A percentile compares a stretch with the other conserved stretches of the same genome.
Conservation (phyloP, 2,797 vertebrate genomes). For the Bovichtus variegatus region DNA sequence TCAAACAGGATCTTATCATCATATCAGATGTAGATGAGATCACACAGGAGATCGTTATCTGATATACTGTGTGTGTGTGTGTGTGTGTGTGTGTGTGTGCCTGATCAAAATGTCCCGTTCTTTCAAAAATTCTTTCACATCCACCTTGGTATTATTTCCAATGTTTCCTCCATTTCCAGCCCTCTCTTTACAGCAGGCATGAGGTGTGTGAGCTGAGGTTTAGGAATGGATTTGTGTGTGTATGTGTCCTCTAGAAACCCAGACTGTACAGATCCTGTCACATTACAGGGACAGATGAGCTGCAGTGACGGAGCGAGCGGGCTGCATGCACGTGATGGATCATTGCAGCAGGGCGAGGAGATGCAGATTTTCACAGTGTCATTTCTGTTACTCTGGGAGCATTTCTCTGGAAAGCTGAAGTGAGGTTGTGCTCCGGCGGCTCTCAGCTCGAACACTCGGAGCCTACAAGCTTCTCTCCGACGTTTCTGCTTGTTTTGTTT, state of each 20-base stretch:
- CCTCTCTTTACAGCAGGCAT: not conserved
- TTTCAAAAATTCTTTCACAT: constrained; percentile 14
- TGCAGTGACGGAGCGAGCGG: constrained; percentile 35
- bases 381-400: constrained; percentile 50
- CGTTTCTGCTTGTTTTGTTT: not conserved
- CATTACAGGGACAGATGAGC: constrained; percentile 64
- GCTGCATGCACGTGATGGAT: constrained; percentile 59
- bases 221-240: not conserved
- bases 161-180: constrained; percentile 11
- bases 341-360: constrained; percentile 55
- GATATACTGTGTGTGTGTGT: not conserved
- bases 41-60: constrained; percentile 13
- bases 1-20: constrained; percentile 20
- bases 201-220: not conserved
- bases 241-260: constrained; percentile 24
- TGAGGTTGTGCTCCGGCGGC: constrained; percentile 37
- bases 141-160: constrained; percentile 14
- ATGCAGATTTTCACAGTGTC: constrained; percentile 64
- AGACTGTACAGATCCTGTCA: constrained; percentile 48
- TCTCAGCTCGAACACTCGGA: constrained; percentile 22
- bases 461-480: constrained; percentile 14
- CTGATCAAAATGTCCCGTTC: not conserved
- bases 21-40: constrained; percentile 15
- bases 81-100: not conserved
- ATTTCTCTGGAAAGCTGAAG: constrained; percentile 39